Evolutionary conservation across 2,113 vertebrate species (phyloP).

Genomic region (Ctenodactylus gundi): DNA sequence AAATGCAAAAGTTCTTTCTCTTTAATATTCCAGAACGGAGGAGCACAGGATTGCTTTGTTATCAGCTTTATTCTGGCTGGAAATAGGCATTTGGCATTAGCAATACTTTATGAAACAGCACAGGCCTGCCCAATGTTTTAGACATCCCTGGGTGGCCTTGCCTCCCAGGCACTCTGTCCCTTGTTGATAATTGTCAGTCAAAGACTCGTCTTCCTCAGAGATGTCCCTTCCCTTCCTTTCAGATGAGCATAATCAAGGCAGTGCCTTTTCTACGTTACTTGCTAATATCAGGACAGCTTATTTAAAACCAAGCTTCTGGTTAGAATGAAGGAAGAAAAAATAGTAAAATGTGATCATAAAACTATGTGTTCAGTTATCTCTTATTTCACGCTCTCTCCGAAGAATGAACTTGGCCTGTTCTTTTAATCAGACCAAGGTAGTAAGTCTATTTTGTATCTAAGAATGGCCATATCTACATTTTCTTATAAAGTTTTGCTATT

Average conservation of each 20-base stretch:
- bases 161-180: background rate
- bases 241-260: background rate
- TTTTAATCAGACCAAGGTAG: constrained; percentile 44
- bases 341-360: background rate
- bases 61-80: background rate
- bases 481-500: constrained; percentile 17
- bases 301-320: constrained; percentile 57
- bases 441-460: constrained; percentile 47
- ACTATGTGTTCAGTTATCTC: background rate
- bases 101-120: background rate
- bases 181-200: background rate
- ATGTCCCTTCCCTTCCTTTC: background rate
- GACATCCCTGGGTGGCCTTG: background rate
- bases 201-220: background rate
- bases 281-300: background rate
- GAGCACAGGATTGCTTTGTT: background rate
- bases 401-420: constrained; percentile 3
- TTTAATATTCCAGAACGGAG: constrained; percentile 32
- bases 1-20: constrained; percentile 20
- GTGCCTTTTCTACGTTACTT: background rate
- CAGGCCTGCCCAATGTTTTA: background rate
- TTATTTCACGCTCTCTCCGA: constrained; percentile 10
- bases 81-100: constrained; percentile 7
- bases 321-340: background rate
- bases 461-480: background rate